Evolutionary conservation across 1,140 invertebrate genomes (phyloP), one percentile per base, ranked within the genome.

Genomic region (Calephelis nemesis): DNA sequence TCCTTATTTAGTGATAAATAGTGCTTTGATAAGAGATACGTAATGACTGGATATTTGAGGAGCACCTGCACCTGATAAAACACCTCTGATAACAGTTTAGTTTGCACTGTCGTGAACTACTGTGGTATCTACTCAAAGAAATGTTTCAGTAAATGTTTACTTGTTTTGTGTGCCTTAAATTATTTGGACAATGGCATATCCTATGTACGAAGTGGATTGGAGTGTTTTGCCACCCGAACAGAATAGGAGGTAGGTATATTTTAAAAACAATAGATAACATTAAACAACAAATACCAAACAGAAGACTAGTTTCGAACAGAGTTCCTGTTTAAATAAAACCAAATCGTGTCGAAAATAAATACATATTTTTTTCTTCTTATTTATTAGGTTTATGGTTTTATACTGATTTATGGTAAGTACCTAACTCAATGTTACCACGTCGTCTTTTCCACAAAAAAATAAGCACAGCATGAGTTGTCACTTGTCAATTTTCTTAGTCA

Each of bases 141-240:
- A 89, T 90, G 85, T 84, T 82, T 79, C 76, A 81, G 81, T 83
- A 78, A 77, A 68, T 71, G 74, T 81, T 72, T 77, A 76, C 70
- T 67, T 68, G 71, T 72, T 64, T 78, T 78, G 72, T 81, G 76
- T 74, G 76, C 72, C 12, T 42, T 67, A 49, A 5, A 73, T 68
- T 76, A 72, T 77, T 81, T 62, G 63, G 68, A 78, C 54, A 69
- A 91, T 91, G 89, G 89, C 89, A 67, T 91, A 91, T 85, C 89
- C 90, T 47, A 91, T 90, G 89, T 96, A 96, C 78, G 96, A 96
- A 84, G 93, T 94, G 52, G 95, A 96, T 84, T 96, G 95, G 95
- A 96, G 95, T 89, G 94, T 96, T 76, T 90, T 97, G 77, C 96
- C 96, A 71, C 95, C 95, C 52, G 96, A 96, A 87, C 94, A 95